Base-by-base conservation (phyloP, 2,797 vertebrate species). In the Hybognathus amarus region DNA sequence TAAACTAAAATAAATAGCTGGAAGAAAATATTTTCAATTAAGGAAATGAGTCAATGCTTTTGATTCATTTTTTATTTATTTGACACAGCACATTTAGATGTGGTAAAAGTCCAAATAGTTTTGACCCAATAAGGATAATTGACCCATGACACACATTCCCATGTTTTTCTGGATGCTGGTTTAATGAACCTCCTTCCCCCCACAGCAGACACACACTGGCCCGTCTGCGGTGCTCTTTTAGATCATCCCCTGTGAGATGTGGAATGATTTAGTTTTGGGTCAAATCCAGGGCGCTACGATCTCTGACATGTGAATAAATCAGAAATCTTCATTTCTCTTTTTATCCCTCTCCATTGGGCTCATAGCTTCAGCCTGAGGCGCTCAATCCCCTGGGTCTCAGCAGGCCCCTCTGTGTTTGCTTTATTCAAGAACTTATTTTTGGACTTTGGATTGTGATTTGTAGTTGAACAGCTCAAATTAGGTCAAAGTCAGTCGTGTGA, bases 291-390 rank as follows among this genome's bases (percentile, higher is more conserved):
- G 85, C 75, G 38, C 79, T 61, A 77, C 68, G 47, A 71, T 66
- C 79, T 73, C 63, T 86, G 83, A 84, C 85, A 86, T 88, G 77
- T 77, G 71, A 80, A 86, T 88, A 85, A 85, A 88, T 88, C 83
- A 79, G 79, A 80, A 70, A 40, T 85, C 80, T 85, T 59, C 33
- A 45, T 80, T 47, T 15, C 50, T 75, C 47, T 66, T 64, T 83
- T 27, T 40, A 38, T 77, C 33, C 59, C 20, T 67, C 6, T 82
- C 54, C 24, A 27, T 83, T 52, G 42, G 38, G 38, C 67, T 83
- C 74, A 56, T 77, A 66, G 79, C 59, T 83, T 74, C 38, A 67
- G 82, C 75, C 77, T 64, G 80, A 78, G 80, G 82, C 56, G 18
- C 33, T 68, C 63, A 36, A 50, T 81, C 78, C 69, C 80, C 47